phyloP scores from a whole-genome alignment of 2,888 invertebrate species.

The Trissolcus japonicus region DNA sequence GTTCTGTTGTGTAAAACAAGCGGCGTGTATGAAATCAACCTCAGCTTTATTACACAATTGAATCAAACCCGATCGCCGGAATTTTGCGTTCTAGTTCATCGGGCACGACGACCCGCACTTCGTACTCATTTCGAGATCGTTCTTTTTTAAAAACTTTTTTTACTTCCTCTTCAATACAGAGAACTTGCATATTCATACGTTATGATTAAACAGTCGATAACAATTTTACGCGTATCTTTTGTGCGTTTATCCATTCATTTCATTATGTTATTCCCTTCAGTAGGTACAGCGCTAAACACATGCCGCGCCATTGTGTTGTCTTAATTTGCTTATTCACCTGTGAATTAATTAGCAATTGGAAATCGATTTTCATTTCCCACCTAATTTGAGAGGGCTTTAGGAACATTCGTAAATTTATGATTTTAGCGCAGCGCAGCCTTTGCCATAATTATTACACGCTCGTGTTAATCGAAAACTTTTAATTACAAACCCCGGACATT shows the following conservation, averaged over 20 bases:
- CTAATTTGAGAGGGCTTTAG: slow-evolving; percentile 52
- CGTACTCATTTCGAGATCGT: too few species aligned
- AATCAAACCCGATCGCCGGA: too few species aligned
- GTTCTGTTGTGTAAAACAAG: neutral
- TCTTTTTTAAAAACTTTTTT: too few species aligned
- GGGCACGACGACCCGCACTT: too few species aligned
- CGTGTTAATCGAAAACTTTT: slow-evolving; percentile 67
- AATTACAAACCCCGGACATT: slow-evolving; percentile 63
- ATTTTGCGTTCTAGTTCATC: too few species aligned
- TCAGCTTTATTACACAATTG: slow-evolving; percentile 2
- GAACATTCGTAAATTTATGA: slow-evolving; percentile 59
- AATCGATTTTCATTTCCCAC: slow-evolving; percentile 56
- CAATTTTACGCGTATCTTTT: slow-evolving; percentile 19
- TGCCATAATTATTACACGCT: slow-evolving; percentile 61
- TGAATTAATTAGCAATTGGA: slow-evolving; percentile 54
- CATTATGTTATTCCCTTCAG: slow-evolving; percentile 35
- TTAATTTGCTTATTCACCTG: slow-evolving; percentile 53
- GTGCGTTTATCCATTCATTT: slow-evolving; percentile 37
- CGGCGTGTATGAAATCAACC: neutral
- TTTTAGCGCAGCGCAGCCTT: slow-evolving; percentile 45
- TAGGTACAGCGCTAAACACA: slow-evolving; percentile 50
- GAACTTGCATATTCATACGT: slow-evolving; percentile 1
- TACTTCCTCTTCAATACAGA: too few species aligned
- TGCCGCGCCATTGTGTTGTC: slow-evolving; percentile 44
- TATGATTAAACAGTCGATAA: slow-evolving; percentile 17